Evolutionary conservation across 1,140 invertebrate genomes (phyloP), one percentile per base, ranked within the genome.

Genomic region (Nephila pilipes): DNA sequence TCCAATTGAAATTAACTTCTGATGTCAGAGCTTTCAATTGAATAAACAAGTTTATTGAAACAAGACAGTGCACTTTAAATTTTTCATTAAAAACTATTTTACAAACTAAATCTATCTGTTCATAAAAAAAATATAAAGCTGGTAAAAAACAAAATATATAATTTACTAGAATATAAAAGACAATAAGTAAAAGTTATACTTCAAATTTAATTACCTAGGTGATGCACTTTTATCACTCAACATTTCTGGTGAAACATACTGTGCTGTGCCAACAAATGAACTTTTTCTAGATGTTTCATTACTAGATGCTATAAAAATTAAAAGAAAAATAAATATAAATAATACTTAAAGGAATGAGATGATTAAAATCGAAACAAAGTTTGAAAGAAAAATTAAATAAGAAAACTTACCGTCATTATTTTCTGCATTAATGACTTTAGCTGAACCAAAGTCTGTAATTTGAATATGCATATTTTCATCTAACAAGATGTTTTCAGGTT

Each of bases 201-300:
- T 10, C 46, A 46, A 46, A 46, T 46, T 46, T 1, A 57, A 92
- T 94, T 93, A 96, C 95, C 95, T 96, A 93, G 94, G 95, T 32
- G 97, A 97, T 36, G 97, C 97, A 1, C 96, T 96, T 94, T 98
- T 97, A 95, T 98, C 97, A 55, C 97, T 97, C 4, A 99, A 96
- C 22, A 99, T 96, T 96, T 99, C 99, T 10, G 99, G 99, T 79
- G 98, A 99, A 0, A 99, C 99, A 96, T 99, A 99, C 95, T 99
- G 99, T 0, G 99, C 99, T 22, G 99, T 99, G n/a, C 99, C 95
- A 22, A 95, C 95, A 93, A 95, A 95, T 69, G 95, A 95, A 90
- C 94, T 94, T 32, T 93, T 94, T 83, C 93, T 85, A 32, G n/a
- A 75, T 38, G 85, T 8, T 79, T 85, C 93, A 93, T 46, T 55